Evolutionary conservation across 2,113 vertebrate species (phyloP).

Genomic region (Pygoscelis antarcticus): DNA sequence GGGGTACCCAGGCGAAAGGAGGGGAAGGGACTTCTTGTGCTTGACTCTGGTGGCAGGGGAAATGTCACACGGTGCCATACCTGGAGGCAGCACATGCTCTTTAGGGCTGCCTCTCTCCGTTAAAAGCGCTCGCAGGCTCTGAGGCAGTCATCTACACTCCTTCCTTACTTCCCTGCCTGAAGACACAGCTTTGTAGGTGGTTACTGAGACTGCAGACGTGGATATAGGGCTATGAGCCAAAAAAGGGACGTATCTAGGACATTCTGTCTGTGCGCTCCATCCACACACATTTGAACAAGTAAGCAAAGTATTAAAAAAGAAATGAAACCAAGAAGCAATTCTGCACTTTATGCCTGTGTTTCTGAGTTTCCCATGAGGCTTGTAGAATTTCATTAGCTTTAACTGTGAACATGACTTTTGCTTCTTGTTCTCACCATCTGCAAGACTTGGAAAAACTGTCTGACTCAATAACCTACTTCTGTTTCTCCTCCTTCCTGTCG

Average conservation of each 20-base stretch:
- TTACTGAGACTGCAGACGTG: not conserved
- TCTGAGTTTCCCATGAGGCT: not conserved
- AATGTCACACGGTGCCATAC: too few species aligned
- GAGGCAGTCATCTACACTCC: not conserved
- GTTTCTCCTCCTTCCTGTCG: not conserved
- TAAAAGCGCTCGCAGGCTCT: not conserved
- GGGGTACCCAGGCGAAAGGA: not conserved
- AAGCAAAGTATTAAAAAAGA: not conserved
- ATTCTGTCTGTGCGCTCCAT: not conserved
- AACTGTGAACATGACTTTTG: not conserved
- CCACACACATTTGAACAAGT: not conserved
- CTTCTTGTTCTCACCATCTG: slow-evolving; percentile 1
- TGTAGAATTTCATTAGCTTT: slow-evolving; percentile 13
- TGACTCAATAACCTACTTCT: not conserved
- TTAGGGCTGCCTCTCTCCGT: not conserved
- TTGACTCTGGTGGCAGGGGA: not conserved
- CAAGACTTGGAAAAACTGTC: not conserved
- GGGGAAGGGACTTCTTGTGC: not conserved
- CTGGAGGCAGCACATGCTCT: not conserved
- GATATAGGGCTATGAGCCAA: not conserved
- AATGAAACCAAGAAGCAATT: not conserved
- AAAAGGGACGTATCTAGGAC: not conserved
- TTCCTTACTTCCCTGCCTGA: not conserved
- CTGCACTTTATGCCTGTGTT: not conserved
- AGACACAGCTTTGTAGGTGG: not conserved